Percentiles rank a stretch among this genome's conserved stretches.
Conservation (phyloP, 1,140 invertebrate genomes). For the Acromyrmex heyeri region DNA sequence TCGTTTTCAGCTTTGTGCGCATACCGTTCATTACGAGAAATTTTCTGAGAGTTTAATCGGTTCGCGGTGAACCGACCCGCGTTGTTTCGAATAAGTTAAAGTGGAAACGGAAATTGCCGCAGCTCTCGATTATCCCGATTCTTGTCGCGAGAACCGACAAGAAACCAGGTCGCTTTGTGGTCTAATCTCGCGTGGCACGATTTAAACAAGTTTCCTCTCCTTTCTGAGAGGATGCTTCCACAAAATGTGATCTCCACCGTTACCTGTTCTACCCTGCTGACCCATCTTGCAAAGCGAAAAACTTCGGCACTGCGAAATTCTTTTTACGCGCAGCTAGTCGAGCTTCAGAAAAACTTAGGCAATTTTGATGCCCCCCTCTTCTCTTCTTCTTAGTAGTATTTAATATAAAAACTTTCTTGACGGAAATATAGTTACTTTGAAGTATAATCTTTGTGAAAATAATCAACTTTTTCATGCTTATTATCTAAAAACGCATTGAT, state of each 20-base stretch:
- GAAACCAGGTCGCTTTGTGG: conserved; percentile 33
- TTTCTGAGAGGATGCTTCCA: conserved; percentile 1
- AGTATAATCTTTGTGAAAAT: conserved; percentile 7
- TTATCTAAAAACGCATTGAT: not conserved
- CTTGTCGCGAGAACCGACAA: conserved; percentile 33
- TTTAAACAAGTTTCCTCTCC: conserved; percentile 53
- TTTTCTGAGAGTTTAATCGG: conserved; percentile 45
- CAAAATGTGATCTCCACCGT: conserved; percentile 22
- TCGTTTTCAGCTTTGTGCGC: conserved; percentile 35
- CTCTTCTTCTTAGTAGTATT: conserved; percentile 4
- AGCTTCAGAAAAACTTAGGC: conserved; percentile 25
- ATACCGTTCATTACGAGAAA: conserved; percentile 24
- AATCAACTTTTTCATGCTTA: conserved; percentile 4
- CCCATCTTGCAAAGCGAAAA: conserved; percentile 15
- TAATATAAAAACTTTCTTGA: conserved; percentile 58
- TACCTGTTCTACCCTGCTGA: conserved; percentile 6
- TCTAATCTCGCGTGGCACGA: conserved; percentile 55
- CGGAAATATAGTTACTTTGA: not conserved
- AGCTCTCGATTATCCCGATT: conserved; percentile 56
- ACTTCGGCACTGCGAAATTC: conserved; percentile 16
- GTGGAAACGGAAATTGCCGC: conserved; percentile 58
- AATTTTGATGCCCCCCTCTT: conserved; percentile 32
- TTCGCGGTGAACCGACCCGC: conserved; percentile 5
- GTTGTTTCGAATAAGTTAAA: conserved; percentile 56
- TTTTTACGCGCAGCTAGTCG: conserved; percentile 20